Conservation (phyloP, 2,888 invertebrate species). For the Habroteleia sp. region DNA sequence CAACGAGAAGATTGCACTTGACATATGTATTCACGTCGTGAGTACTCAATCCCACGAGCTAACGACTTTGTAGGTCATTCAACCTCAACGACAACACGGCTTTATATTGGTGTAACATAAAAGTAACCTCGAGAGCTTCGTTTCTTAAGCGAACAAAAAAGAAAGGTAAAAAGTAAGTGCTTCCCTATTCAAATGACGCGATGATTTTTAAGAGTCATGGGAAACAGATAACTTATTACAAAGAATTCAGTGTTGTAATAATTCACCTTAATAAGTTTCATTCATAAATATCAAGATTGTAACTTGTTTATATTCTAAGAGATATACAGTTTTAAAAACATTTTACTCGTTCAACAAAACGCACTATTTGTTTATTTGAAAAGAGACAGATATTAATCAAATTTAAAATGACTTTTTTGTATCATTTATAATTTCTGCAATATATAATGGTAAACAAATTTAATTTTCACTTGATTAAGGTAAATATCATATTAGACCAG, state of each 20-base stretch:
- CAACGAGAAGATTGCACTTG: conserved; percentile 40
- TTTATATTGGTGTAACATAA: conserved; percentile 39
- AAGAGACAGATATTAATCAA: no score
- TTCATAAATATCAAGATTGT: no score
- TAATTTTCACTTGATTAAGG: no score
- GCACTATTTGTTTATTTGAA: no score
- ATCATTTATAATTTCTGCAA: no score
- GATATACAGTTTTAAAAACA: no score
- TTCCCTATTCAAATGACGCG: conserved; percentile 4
- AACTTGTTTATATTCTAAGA: no score
- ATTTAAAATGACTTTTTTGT: no score
- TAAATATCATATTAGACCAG: no score
- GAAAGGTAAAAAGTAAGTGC: conserved; percentile 18
- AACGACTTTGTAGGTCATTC: conserved; percentile 57
- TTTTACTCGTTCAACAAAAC: no score
- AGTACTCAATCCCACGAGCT: conserved; percentile 23
- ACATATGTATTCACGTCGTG: conserved; percentile 26
- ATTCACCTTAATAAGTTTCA: no score
- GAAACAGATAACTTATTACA: conserved; percentile 18
- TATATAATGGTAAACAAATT: no score
- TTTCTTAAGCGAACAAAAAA: conserved; percentile 25
- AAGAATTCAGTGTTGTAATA: not conserved
- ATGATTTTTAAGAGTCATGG: conserved; percentile 23
- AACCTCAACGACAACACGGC: conserved; percentile 52
- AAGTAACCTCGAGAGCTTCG: conserved; percentile 35